Base-by-base conservation (phyloP, 2,888 invertebrate genomes). In the Oscheius sp. region DNA sequence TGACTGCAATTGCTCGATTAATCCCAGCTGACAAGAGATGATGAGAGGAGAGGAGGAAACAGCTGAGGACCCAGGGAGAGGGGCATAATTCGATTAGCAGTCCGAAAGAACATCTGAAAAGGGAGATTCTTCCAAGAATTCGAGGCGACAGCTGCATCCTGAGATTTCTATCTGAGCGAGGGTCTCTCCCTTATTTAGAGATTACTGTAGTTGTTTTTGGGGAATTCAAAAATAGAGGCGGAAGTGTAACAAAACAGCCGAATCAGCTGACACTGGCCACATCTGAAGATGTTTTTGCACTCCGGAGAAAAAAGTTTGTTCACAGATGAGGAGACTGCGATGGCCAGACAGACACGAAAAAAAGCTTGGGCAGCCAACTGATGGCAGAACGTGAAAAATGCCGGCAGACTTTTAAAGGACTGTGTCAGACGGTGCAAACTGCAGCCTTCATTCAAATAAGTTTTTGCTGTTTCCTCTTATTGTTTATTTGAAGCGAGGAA, bases 11-110 rank as follows among this genome's bases (percentile, higher is more conserved):
- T 20, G 23, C 29, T 23, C 55, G 27, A 55, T 55, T 55, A 55
- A 55, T 55, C 55, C 55, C 55, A 55, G 55, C 55, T 55, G 55
- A 55, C 50, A 34, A 55, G 33, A 15, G 8, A 42, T 42, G 42
- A 42, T 17, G 42, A 42, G 42, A 42, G 42, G 42, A 42, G 42
- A 17, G 17, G n/a, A 20, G 23, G 23, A 12, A 48, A 48, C 48
- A 48, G 48, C 48, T 48, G 48, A 48, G 48, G 48, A 3, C 25
- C 42, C 42, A 17, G 42, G 12, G 17, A 42, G 3, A 34, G 12
- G 6, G 37, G 37, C 8, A 42, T 17, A 42, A 42, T 42, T 42
- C n/a, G 17, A 42, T 42, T 42, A 17, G 42, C n/a, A 12, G 42
- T 12, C 37, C n/a, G 12, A 42, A 42, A 42, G 42, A 42, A 42